Evolutionary conservation across 1,140 invertebrate genomes (phyloP), one percentile per base, ranked within the genome.

Genomic region (Bombus balteatus): DNA sequence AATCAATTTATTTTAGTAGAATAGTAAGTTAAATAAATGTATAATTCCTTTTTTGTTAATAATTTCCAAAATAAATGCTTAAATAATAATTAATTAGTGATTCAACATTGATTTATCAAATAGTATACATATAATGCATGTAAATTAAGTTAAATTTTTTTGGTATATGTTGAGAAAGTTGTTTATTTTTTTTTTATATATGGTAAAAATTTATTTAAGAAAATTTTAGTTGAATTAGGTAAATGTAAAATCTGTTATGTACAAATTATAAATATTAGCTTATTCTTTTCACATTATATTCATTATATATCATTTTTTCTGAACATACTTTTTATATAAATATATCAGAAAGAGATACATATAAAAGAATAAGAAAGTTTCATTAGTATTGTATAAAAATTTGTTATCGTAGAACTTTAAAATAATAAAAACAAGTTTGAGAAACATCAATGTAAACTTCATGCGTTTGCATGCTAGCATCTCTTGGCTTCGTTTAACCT

Each of bases 401-500:
- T 25, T 32, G 37, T 79, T 62, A 37, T 34, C 57, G 32, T 39
- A 39, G 41, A 12, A 81, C 1, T 39, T 74, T 34, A 32, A 32
- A 76, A n/a, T 34, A 37, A 18, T 43, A 66, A 65, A 80, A 79
- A 76, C 80, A 74, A 72, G 62, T 86, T 73, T 83, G 81, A 83
- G 81, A 83, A 82, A 87, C 73, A 83, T 43, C 28, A 57, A 78
- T 73, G 68, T 83, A 72, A 75, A 76, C 34, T 76, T 86, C 34
- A 43, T 65, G 72, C 57, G 34, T 86, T 89, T 88, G 91, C 86
- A 86, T 86, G 90, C 90, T 93, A 93, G 93, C 93, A 92, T 94
- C 93, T 93, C 92, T 94, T 94, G 92, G 93, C 93, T 94, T 94
- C 88, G 81, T 92, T 92, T 92, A 93, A 90, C 93, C 90, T 93